phyloP scores from a whole-genome alignment of 2,797 vertebrate genomes.

The Acrossocheilus fasciatus region DNA sequence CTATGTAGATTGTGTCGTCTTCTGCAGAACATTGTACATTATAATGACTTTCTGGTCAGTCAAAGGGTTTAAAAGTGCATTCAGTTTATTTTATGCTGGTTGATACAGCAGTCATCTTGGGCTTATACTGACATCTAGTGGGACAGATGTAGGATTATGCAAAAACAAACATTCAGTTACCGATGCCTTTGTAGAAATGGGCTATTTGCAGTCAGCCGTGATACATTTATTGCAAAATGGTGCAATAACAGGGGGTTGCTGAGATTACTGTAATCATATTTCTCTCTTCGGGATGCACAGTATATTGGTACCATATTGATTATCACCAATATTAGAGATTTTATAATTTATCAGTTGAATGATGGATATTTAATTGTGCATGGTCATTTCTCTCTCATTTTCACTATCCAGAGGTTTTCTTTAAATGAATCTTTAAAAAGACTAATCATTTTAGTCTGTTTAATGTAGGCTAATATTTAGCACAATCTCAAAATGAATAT shows the following conservation, averaged over 20 bases:
- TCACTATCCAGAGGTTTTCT: neutral
- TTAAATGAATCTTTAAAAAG: neutral
- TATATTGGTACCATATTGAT: neutral
- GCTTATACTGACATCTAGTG: conserved; percentile 21
- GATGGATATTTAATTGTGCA: neutral
- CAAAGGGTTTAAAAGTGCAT: neutral
- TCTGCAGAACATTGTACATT: neutral
- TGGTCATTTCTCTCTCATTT: neutral
- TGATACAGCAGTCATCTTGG: neutral
- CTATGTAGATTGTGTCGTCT: conserved; percentile 31
- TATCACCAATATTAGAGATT: neutral
- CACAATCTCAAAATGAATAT: neutral
- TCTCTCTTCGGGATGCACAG: neutral
- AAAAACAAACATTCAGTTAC: neutral
- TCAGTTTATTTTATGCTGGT: neutral
- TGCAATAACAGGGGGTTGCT: neutral
- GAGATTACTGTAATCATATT: no score
- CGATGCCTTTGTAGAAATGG: neutral
- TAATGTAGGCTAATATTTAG: neutral
- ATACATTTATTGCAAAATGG: neutral
- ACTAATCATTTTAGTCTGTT: neutral
- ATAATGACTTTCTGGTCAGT: neutral
- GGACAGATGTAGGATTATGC: neutral
- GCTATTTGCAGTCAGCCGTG: neutral
- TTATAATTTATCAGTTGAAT: neutral